Evolutionary conservation across 1,140 invertebrate species (phyloP), one percentile per base, ranked within the genome.

Genomic region (Eupeodes corollae): DNA sequence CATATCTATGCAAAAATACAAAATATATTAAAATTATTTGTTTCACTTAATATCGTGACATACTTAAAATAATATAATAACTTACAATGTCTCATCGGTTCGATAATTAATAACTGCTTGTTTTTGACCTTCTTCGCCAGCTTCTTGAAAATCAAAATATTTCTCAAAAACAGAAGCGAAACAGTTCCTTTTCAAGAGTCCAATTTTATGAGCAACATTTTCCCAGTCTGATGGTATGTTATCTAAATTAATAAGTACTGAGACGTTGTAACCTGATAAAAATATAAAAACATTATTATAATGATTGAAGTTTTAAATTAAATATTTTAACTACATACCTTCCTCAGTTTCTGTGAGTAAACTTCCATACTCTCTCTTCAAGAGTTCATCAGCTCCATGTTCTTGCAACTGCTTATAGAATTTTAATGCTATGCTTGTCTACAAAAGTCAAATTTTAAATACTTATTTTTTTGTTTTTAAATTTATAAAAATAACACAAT

Each of bases 91-190:
- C 76, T 99, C 96, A 79, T 99, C 93, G 70, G 95, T 92, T 64
- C 96, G 79, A 70, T 98, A 99, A 71, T 98, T 90, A 68, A 99
- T 98, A 46, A 99, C 91, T 49, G 96, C 96, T 66, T 91, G 79
- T 69, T 92, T 90, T 52, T 95, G 85, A 10, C 86, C 84, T 65
- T 92, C 84, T 62, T 86, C 82, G 2, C 88, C 90, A 56, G 86
- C 79, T 68, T 94, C 91, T 79, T 99, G 95, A 70, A 93, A 94
- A 67, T 95, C 84, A 73, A 99, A 99, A 75, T 99, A 99, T 64
- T 98, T 97, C 73, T 99, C 93, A 75, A 99, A 99, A 32, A 99
- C 94, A 35, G 95, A 97, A 14, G 95, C 96, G 75, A 99, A 99
- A 73, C 96, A 99, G 72, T 99, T 95, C 59, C 96, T 82, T 71